Conservation (phyloP, 2,113 vertebrate genomes). For the Elanus axillaris region DNA sequence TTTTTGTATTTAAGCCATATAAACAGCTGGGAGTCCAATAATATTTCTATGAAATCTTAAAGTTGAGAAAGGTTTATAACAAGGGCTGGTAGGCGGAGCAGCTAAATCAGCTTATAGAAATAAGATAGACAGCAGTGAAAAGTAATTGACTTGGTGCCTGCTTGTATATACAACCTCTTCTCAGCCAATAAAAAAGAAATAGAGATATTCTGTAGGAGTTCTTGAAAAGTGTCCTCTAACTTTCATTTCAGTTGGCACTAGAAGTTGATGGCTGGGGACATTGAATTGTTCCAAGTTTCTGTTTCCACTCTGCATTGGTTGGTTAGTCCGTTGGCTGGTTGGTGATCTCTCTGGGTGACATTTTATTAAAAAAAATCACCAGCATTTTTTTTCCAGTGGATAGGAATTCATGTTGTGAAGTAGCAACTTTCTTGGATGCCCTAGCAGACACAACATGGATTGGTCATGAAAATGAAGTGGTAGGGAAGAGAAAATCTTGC, state of each 20-base stretch:
- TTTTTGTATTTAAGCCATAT: neutral
- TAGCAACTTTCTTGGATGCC: neutral
- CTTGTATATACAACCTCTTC: neutral
- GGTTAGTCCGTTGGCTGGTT: neutral
- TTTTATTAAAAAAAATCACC: neutral
- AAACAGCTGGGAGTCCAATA: neutral
- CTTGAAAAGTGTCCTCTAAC: neutral
- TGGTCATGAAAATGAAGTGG: neutral
- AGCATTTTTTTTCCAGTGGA: neutral
- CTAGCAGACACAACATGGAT: neutral
- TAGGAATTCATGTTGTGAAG: neutral
- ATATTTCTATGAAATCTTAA: neutral
- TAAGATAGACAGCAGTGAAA: neutral
- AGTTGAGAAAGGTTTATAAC: neutral
- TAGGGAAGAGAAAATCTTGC: neutral
- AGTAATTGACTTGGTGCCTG: neutral
- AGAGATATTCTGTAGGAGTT: neutral
- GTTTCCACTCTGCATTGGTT: neutral
- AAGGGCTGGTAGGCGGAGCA: neutral
- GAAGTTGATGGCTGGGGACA: neutral
- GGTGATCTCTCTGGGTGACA: neutral
- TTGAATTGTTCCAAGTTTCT: neutral
- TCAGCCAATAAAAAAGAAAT: neutral
- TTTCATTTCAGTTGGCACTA: neutral
- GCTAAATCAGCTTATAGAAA: neutral